Evolutionary conservation across 2,888 invertebrate genomes (phyloP), one percentile per base, ranked within the genome.

Genomic region (Buathra laborator): DNA sequence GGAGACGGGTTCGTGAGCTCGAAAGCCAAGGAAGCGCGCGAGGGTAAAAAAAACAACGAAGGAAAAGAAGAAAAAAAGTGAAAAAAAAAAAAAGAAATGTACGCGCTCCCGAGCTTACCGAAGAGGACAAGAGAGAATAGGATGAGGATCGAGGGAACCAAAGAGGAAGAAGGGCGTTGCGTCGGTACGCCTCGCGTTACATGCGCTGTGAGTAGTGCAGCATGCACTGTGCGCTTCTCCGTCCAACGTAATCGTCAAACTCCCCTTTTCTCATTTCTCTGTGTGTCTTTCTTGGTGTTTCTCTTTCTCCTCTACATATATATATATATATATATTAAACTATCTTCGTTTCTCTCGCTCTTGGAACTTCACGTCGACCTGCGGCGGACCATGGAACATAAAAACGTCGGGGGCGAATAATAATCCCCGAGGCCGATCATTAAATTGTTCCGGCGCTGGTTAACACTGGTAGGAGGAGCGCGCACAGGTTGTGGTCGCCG

Each of bases 391-490:
- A 87, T 86, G 86, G 83, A 87, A 87, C 84, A 85, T 83, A 85
- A 88, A 89, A 85, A 86, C 84, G 80, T 85, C 86, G 85, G 82
- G 86, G 87, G 87, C 86, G 89, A 90, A 90, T 91, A 92, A 92
- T 92, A 91, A 91, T 90, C 88, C 87, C 87, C 83, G 85, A 59
- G 88, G 83, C 76, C 90, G 93, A 92, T 93, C 93, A 93, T 93
- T 93, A 93, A 93, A 93, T 93, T 92, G 92, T 93, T 93, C 93
- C 93, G 91, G 91, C 90, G 87, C 86, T 91, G 92, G 90, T 93
- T 92, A 91, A 92, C 92, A 90, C 91, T 89, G 88, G 89, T 89
- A 64, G 75, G 84, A 81, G 82, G 71, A 66, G 83, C 37, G 64
- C 19, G 83, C 72, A 71, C 81, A 80, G 83, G 85, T 85, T 85